Evolutionary conservation across 2,888 invertebrate genomes (phyloP).

Genomic region (Papilio gigon): DNA sequence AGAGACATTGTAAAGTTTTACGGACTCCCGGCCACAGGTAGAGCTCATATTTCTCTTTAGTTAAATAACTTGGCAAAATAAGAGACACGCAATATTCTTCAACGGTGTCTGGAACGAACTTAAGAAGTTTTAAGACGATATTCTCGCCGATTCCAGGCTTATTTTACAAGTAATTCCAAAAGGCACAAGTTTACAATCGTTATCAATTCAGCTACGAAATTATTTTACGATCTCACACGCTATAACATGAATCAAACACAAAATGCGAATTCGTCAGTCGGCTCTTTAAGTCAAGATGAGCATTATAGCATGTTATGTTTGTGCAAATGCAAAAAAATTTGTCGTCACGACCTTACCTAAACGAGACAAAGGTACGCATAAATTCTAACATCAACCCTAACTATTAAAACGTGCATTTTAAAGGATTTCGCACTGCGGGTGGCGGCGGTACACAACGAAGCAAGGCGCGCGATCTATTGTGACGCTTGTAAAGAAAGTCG

Average conservation of each 20-base stretch:
- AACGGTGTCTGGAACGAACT: neutral
- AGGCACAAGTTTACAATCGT: too few relatives aligned
- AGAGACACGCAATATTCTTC: constrained; percentile 42
- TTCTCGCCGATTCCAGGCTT: neutral
- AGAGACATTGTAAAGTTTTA: constrained; percentile 76
- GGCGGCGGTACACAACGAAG: constrained; percentile 56
- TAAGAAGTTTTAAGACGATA: neutral
- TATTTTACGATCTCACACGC: too few relatives aligned
- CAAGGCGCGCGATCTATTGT: constrained; percentile 60
- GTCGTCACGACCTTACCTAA: constrained; percentile 2
- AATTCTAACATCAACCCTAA: constrained; percentile 26
- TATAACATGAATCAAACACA: neutral
- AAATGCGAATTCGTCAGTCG: neutral
- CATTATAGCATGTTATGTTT: neutral
- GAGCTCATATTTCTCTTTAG: constrained; percentile 60
- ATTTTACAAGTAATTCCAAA: too few relatives aligned
- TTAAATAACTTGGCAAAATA: constrained; percentile 45
- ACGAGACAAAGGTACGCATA: constrained; percentile 26
- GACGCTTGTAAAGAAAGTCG: constrained; percentile 69
- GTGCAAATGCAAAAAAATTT: constrained; percentile 11
- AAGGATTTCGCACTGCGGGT: constrained; percentile 61
- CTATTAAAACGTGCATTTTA: constrained; percentile 36
- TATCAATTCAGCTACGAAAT: too few relatives aligned
- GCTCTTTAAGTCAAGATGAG: constrained; percentile 11
- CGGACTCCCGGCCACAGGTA: constrained; percentile 60